phyloP scores from a whole-genome alignment of 2,888 invertebrate genomes.

The Drosophila neutralis region DNA sequence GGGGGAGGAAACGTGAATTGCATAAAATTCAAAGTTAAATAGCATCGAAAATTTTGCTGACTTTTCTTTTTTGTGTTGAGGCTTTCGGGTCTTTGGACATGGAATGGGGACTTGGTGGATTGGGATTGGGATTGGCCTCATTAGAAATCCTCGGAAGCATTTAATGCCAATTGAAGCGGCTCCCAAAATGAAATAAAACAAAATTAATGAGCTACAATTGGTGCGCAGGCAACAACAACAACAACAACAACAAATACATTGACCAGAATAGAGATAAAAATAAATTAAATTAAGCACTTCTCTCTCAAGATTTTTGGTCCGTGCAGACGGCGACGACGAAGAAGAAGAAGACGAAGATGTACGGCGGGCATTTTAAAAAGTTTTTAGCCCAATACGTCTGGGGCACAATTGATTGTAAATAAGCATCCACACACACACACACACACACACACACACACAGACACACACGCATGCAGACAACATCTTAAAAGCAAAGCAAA shows the following conservation, averaged over 20 bases:
- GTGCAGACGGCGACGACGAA: conserved; percentile 10
- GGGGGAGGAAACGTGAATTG: conserved; percentile 67
- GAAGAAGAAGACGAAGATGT: conserved; percentile 31
- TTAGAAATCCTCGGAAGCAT: conserved; percentile 51
- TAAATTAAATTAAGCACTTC: conserved; percentile 78
- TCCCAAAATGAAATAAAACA: conserved; percentile 75
- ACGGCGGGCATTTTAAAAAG: conserved; percentile 67
- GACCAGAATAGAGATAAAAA: conserved; percentile 60
- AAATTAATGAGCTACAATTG: conserved; percentile 75
- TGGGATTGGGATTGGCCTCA: conserved; percentile 8
- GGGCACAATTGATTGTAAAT: conserved; percentile 71
- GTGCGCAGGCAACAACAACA: conserved; percentile 48
- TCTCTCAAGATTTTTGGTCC: conserved; percentile 66
- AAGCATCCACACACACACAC: conserved; percentile 37
- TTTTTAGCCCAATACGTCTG: conserved; percentile 60
- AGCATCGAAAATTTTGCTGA: conserved; percentile 62
- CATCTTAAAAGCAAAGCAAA: conserved; percentile 70
- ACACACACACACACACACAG: conserved; percentile 11
- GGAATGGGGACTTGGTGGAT: background rate
- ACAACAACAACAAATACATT: conserved; percentile 18
- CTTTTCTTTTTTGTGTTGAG: conserved; percentile 21
- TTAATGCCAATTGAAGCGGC: conserved; percentile 63
- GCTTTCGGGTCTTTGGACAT: background rate
- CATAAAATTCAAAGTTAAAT: conserved; percentile 71
- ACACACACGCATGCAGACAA: conserved; percentile 9